phyloP scores from a whole-genome alignment of 2,113 vertebrate species.

The Thymallus thymallus region DNA sequence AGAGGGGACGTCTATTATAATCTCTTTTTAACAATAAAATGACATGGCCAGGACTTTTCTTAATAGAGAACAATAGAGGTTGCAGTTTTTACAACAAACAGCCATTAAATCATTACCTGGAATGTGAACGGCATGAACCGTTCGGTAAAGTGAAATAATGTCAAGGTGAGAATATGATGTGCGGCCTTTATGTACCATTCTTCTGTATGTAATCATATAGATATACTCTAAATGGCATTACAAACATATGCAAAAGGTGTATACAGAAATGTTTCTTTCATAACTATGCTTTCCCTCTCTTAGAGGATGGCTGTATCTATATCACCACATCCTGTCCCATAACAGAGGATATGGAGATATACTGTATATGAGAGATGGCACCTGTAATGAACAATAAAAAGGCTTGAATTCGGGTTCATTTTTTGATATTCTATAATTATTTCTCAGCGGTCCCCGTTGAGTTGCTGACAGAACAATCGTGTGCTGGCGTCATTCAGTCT shows the following conservation, averaged over 20 bases:
- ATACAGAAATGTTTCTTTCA: not conserved
- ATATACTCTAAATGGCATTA: too few species aligned
- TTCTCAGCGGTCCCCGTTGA: conserved; percentile 38
- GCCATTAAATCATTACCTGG: too few species aligned
- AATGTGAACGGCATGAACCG: too few species aligned
- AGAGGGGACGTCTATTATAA: not conserved
- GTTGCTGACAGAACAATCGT: conserved; percentile 71
- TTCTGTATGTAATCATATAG: too few species aligned
- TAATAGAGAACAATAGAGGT: not conserved
- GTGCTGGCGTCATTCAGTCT: conserved; percentile 68
- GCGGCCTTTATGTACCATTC: too few species aligned
- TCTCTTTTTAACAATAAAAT: not conserved
- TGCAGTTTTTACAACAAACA: too few species aligned
- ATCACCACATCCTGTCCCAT: conserved; percentile 27
- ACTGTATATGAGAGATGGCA: conserved; percentile 53
- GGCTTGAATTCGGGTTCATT: conserved; percentile 32
- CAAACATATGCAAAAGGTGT: not conserved
- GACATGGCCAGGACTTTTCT: not conserved
- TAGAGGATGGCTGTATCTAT: not conserved
- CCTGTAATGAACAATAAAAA: conserved; percentile 66
- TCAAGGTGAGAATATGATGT: too few species aligned
- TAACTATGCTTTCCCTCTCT: not conserved
- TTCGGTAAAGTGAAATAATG: too few species aligned
- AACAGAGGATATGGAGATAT: conserved; percentile 41
- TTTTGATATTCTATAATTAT: conserved; percentile 45